Conservation (phyloP, 2,888 invertebrate genomes). For the Drosophila mettleri region DNA sequence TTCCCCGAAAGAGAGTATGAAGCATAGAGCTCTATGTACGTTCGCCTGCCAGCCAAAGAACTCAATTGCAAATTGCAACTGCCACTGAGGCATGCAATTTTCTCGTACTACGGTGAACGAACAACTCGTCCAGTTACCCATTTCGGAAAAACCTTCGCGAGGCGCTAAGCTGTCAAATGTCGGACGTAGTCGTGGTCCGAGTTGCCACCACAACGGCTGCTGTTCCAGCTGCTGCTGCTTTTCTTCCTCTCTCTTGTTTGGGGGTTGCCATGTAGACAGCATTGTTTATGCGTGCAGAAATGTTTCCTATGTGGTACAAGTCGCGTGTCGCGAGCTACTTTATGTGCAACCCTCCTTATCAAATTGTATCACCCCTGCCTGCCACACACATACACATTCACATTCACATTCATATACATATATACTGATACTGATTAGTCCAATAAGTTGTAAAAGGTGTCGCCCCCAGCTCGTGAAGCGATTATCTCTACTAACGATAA, state of each 20-base stretch:
- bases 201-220: slow-evolving; percentile 40
- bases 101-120: slow-evolving; percentile 48
- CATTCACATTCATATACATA: neutral
- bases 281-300: slow-evolving; percentile 37
- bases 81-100: slow-evolving; percentile 78
- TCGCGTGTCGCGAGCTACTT: slow-evolving; percentile 77
- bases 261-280: slow-evolving; percentile 59
- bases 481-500: slow-evolving; percentile 76
- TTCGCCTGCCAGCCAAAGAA: slow-evolving; percentile 57
- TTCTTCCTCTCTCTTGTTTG: slow-evolving; percentile 9
- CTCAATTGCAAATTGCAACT: slow-evolving; percentile 80
- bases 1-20: slow-evolving; percentile 18
- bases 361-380: slow-evolving; percentile 5
- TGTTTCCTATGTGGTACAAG: slow-evolving; percentile 27
- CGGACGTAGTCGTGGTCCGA: slow-evolving; percentile 49
- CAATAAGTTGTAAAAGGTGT: slow-evolving; percentile 82
- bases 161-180: slow-evolving; percentile 81
- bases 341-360: slow-evolving; percentile 42
- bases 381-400: neutral
- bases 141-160: slow-evolving; percentile 44
- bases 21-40: slow-evolving; percentile 6
- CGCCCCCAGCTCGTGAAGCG: slow-evolving; percentile 42
- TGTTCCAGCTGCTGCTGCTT: slow-evolving; percentile 22
- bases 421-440: slow-evolving; percentile 72
- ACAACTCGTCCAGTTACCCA: neutral